Conservation (phyloP, 2,888 invertebrate genomes). For the Chorisops tibialis region DNA sequence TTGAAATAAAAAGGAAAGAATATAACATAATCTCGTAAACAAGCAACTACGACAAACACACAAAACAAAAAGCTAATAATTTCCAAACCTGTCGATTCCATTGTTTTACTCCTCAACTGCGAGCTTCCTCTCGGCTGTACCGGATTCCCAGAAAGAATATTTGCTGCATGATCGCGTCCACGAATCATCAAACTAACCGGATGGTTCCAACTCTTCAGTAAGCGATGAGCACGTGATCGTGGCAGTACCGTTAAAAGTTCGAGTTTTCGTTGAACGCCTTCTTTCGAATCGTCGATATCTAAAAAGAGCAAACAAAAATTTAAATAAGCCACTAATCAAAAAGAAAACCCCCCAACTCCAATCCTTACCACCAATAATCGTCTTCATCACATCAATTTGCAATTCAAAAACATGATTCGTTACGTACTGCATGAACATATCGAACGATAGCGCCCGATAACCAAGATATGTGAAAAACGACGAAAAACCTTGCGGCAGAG, state of each 20-base stretch:
- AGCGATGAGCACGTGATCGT: conserved; percentile 71
- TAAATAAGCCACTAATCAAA: conserved; percentile 3
- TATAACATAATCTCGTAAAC: no score
- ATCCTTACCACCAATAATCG: conserved; percentile 68
- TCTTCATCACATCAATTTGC: conserved; percentile 83
- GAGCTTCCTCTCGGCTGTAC: conserved; percentile 39
- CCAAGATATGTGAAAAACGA: conserved; percentile 87
- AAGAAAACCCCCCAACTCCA: neutral
- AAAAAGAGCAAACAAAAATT: conserved; percentile 26
- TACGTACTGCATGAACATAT: conserved; percentile 79
- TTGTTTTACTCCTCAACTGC: conserved; percentile 20
- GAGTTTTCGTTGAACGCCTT: conserved; percentile 67
- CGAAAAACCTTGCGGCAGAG: conserved; percentile 80
- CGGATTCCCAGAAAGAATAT: conserved; percentile 72
- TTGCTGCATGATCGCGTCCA: conserved; percentile 76
- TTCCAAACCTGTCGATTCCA: conserved; percentile 22
- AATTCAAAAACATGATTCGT: conserved; percentile 79
- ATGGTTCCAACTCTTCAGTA: conserved; percentile 75
- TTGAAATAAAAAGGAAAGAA: no score
- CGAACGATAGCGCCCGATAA: conserved; percentile 71
- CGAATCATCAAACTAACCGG: conserved; percentile 73
- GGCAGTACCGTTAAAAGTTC: conserved; percentile 71
- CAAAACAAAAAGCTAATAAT: no score
- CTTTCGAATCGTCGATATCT: conserved; percentile 55
- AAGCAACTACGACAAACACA: no score